These are phyloP conservation scores for Porites cylindrica DNA, from an alignment of 92 coral and sea anemone species.

Conservation along the genomic window DNA sequence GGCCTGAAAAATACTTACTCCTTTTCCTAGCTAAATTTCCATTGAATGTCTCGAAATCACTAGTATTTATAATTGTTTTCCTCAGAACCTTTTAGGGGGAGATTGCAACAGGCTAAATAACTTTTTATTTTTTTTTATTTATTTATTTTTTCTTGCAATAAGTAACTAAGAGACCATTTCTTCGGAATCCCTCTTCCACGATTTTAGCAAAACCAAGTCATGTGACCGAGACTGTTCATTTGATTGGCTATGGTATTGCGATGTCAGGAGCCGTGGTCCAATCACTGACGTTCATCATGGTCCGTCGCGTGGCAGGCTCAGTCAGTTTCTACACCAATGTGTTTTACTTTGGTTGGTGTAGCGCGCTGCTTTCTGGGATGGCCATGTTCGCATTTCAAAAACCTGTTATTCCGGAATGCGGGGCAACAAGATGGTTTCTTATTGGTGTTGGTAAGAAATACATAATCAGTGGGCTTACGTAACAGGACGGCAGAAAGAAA, in stretches of 20 bases:
- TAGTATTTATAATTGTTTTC: too few relatives aligned
- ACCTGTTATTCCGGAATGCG: constrained; percentile 89
- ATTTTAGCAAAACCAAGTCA: constrained; percentile 8
- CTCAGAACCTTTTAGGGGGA: too few relatives aligned
- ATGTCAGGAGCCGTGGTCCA: constrained; percentile 82
- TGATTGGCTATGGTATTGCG: constrained; percentile 83
- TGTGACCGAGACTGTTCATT: constrained; percentile 56
- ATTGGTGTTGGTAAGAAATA: constrained; percentile 81
- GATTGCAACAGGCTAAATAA: too few relatives aligned
- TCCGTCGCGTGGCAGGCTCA: constrained; percentile 72
- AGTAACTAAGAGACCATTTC: too few relatives aligned
- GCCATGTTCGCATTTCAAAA: constrained; percentile 79
- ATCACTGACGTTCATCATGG: constrained; percentile 85
- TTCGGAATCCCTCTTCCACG: too few relatives aligned
- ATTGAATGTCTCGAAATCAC: too few relatives aligned
- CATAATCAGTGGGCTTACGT: background rate
- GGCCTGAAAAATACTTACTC: too few relatives aligned
- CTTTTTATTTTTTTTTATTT: too few relatives aligned
- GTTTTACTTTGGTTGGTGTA: constrained; percentile 92
- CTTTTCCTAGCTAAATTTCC: too few relatives aligned
- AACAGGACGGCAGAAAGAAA: too few relatives aligned
- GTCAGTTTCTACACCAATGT: constrained; percentile 84
- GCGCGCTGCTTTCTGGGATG: constrained; percentile 75
- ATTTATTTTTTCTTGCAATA: too few relatives aligned
- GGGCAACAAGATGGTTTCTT: constrained; percentile 80